Conservation (phyloP, 1,140 invertebrate species). For the Drosophila saltans region DNA sequence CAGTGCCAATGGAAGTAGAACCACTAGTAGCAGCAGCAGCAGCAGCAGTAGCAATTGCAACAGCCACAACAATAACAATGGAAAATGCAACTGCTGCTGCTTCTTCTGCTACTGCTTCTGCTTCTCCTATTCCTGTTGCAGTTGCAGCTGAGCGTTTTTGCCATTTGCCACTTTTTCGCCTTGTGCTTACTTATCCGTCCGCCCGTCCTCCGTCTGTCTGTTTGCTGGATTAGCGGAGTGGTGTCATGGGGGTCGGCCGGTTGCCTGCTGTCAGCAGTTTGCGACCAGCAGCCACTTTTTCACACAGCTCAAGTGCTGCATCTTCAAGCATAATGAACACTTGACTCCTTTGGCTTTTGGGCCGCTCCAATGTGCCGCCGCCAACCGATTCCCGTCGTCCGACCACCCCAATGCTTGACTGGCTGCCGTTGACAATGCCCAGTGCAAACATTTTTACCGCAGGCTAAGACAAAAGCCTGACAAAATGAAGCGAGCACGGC, state of each 20-base stretch:
- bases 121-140: conserved; percentile 2
- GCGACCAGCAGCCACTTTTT: conserved; percentile 44
- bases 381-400: neutral
- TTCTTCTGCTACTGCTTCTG: conserved; percentile 17
- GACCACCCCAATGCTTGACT: neutral
- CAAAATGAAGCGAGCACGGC: conserved; percentile 51
- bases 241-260: neutral
- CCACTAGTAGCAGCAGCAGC: conserved; percentile 43
- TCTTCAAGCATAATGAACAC: conserved; percentile 68
- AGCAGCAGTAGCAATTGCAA: conserved; percentile 19
- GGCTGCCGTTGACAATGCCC: conserved; percentile 45
- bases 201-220: conserved; percentile 14
- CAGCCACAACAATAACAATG: conserved; percentile 14
- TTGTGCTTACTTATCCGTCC: conserved; percentile 28
- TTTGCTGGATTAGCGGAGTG: conserved; percentile 14
- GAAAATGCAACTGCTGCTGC: conserved; percentile 32
- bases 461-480: conserved; percentile 57
- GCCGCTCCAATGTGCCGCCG: conserved; percentile 14
- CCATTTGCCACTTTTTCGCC: conserved; percentile 42
- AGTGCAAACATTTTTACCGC: conserved; percentile 52
- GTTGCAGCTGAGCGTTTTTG: conserved; percentile 32
- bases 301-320: conserved; percentile 61
- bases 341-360: conserved; percentile 71
- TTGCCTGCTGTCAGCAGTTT: conserved; percentile 29
- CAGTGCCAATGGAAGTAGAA: conserved; percentile 10